Conservation (phyloP, 1,140 invertebrate species). For the Babylonia areolata region DNA sequence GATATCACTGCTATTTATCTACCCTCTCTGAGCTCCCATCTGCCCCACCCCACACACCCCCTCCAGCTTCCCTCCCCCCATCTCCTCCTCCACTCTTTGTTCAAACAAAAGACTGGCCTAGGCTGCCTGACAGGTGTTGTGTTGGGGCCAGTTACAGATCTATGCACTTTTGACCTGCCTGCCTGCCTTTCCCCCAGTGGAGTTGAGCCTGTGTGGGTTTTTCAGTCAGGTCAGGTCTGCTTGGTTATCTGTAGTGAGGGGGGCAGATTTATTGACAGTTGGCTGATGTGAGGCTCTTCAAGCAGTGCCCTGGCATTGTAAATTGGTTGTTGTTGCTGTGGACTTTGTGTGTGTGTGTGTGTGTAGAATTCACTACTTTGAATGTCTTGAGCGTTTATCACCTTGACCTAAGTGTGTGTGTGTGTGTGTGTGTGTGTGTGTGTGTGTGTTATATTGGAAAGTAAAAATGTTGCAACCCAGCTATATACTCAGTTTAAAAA, state of each 20-base stretch:
- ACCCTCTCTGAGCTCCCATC: background rate
- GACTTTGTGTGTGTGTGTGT: background rate
- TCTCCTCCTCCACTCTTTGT: background rate
- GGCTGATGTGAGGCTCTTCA: no score
- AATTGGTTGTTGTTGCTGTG: background rate
- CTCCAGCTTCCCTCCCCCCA: background rate
- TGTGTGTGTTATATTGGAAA: no score
- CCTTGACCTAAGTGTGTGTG: background rate
- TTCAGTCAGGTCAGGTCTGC: background rate
- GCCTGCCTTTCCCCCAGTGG: background rate
- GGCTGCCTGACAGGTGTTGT: background rate
- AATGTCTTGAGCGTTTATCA: no score
- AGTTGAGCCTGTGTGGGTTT: background rate
- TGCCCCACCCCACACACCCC: background rate
- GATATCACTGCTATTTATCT: background rate
- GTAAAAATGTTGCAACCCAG: no score
- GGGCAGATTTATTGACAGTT: background rate
- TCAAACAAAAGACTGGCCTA: background rate
- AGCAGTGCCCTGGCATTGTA: no score
- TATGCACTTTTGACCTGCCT: background rate
- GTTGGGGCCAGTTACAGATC: background rate
- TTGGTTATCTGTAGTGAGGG: background rate
- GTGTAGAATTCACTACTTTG: no score
- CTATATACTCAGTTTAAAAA: no score
- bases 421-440: no score